phyloP scores from a whole-genome alignment of 2,113 vertebrate genomes.

The Rhinichthys klamathensis region DNA sequence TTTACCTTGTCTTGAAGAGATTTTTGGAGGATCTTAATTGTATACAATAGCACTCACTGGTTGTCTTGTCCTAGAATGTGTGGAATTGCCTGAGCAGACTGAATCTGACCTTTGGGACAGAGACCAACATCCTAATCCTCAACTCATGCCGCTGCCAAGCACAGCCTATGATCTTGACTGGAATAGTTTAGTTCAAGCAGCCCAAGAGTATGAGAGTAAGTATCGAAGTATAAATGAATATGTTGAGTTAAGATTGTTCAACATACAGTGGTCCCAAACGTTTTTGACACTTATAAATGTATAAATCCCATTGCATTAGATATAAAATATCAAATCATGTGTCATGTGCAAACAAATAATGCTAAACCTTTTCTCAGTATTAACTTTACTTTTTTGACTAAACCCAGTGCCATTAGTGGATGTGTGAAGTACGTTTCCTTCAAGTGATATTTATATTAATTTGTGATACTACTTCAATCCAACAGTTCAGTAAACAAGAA shows the following conservation, averaged over 20 bases:
- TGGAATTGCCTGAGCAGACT: background rate
- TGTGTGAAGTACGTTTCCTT: background rate
- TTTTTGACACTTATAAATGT: background rate
- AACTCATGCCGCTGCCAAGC: conserved; percentile 72
- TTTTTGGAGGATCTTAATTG: background rate
- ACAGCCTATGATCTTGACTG: conserved; percentile 73
- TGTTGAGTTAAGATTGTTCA: background rate
- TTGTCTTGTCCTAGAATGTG: conserved; percentile 26
- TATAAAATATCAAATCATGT: no score
- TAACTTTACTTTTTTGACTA: no score
- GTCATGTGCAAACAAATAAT: no score
- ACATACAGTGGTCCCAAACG: background rate
- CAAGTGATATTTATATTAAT: background rate
- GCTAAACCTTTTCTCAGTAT: no score
- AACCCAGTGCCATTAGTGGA: background rate
- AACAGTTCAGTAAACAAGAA: background rate
- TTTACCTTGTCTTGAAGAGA: background rate
- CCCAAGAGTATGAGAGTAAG: conserved; percentile 79
- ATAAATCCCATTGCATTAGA: background rate
- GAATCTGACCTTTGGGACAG: conserved; percentile 31
- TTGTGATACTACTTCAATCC: background rate
- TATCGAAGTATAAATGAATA: background rate
- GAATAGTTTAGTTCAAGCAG: conserved; percentile 77
- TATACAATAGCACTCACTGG: background rate
- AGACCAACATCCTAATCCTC: conserved; percentile 38